Conservation (phyloP, 2,888 invertebrate genomes). For the Brenthis daphne region DNA sequence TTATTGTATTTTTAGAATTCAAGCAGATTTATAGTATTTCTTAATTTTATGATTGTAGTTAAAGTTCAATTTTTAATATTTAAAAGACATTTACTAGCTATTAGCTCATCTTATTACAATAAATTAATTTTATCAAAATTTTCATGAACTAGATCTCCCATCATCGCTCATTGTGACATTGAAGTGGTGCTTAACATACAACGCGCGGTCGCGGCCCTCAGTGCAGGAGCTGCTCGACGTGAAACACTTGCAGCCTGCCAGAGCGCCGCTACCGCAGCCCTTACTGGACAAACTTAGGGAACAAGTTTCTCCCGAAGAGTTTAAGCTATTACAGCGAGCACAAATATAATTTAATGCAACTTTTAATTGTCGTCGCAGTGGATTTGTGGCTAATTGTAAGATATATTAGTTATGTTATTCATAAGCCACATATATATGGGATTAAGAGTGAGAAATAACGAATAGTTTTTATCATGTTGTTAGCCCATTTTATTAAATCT, state of each 20-base stretch:
- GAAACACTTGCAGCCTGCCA: slow-evolving; percentile 58
- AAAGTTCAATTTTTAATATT: no score
- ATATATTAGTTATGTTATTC: background rate
- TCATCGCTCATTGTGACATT: slow-evolving; percentile 84
- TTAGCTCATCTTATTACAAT: background rate
- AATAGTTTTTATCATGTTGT: no score
- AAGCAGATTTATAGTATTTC: no score
- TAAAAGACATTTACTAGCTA: background rate
- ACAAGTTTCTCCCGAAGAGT: slow-evolving; percentile 57
- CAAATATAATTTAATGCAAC: slow-evolving; percentile 15
- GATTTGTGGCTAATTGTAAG: background rate
- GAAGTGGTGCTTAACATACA: slow-evolving; percentile 87
- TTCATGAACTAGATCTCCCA: slow-evolving; percentile 68
- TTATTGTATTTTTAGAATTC: no score
- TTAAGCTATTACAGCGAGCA: slow-evolving; percentile 56
- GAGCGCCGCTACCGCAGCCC: slow-evolving; percentile 46
- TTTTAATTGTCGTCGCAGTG: no score
- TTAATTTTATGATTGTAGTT: no score
- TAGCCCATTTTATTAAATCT: no score
- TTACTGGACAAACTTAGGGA: slow-evolving; percentile 57
- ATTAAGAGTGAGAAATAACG: no score
- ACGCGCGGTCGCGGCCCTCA: slow-evolving; percentile 87
- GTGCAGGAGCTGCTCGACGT: slow-evolving; percentile 86
- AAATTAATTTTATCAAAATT: slow-evolving; percentile 38
- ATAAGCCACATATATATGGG: no score